Evolutionary conservation across 2,888 invertebrate species (phyloP).

Genomic region (Xestia ashworthii): DNA sequence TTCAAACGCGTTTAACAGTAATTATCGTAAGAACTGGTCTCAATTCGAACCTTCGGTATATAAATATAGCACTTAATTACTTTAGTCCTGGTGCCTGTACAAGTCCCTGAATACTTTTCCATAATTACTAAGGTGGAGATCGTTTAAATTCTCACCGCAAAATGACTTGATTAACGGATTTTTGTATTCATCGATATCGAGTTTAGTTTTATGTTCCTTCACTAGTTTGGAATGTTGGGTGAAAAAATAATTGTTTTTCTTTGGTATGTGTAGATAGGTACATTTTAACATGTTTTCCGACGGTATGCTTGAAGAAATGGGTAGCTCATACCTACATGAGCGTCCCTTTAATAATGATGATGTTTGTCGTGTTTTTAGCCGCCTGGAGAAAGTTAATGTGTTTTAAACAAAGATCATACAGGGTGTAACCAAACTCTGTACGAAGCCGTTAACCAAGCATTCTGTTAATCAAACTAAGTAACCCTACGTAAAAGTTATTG

Average conservation of each 20-base stretch:
- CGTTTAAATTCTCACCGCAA: slow-evolving; percentile 52
- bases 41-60: slow-evolving; percentile 61
- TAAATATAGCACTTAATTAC: slow-evolving; percentile 70
- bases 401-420: neutral
- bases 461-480: too few relatives aligned
- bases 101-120: slow-evolving; percentile 66
- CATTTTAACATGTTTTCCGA: neutral
- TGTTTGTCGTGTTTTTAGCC: neutral
- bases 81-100: slow-evolving; percentile 60
- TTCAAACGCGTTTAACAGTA: slow-evolving; percentile 78
- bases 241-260: slow-evolving; percentile 23
- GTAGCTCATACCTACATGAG: neutral
- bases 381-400: too few relatives aligned
- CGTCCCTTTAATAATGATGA: neutral
- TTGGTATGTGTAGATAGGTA: neutral
- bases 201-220: slow-evolving; percentile 30
- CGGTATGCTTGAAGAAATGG: neutral
- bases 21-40: slow-evolving; percentile 78
- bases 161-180: slow-evolving; percentile 51
- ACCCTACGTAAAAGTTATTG: too few relatives aligned
- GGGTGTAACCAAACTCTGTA: too few relatives aligned
- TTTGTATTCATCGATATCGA: slow-evolving; percentile 57
- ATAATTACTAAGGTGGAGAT: slow-evolving; percentile 64
- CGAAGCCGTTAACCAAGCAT: too few relatives aligned
- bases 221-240: slow-evolving; percentile 39